Evolutionary conservation across 2,797 vertebrate genomes (phyloP), one percentile per base, ranked within the genome.

Genomic region (Allobates femoralis): DNA sequence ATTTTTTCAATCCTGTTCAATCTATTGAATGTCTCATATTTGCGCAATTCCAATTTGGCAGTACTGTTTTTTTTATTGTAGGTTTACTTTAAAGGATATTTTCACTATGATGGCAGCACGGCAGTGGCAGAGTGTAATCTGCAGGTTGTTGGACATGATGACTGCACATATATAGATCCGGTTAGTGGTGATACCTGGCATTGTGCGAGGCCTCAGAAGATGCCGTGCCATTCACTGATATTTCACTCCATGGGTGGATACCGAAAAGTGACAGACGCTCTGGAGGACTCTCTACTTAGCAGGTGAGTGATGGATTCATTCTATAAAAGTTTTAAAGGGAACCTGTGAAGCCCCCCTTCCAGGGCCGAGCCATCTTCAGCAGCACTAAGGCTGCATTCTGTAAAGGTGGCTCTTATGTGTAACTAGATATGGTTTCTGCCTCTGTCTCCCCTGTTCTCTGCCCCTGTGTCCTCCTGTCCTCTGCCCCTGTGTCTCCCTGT

Each of bases 11-110:
- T 26, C 3, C 23, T 62, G 58, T 62, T 3, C 58, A 62, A 62
- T 26, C 12, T 46, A 6, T 46, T 46, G 7, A 46, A 11, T 46
- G 41, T 46, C 6, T 46, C 5, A 41, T 3, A 41, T 41, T 41
- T 41, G 37, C 7, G 7, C 41, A 46, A 5, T 46, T 46, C 41
- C 41, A 46, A 8, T 46, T 11, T 46, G 6, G 7, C 5, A 5
- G 41, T 46, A 46, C 7, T 46, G 41, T 11, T 62, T 67, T 71
- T 30, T 60, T 7, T 3, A 10, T 60, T n/a, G 2, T 53, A 86
- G 85, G 69, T 81, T 11, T 81, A 76, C 67, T 86, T 86, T 26
- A 32, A 21, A 28, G 85, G 85, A 11, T 76, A 81, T 67, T 86
- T 81, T 30, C 67, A 66, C 0, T 41, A 19, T 37, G 81, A 86